phyloP scores from a whole-genome alignment of 2,113 vertebrate species.

The Theristicus caerulescens region DNA sequence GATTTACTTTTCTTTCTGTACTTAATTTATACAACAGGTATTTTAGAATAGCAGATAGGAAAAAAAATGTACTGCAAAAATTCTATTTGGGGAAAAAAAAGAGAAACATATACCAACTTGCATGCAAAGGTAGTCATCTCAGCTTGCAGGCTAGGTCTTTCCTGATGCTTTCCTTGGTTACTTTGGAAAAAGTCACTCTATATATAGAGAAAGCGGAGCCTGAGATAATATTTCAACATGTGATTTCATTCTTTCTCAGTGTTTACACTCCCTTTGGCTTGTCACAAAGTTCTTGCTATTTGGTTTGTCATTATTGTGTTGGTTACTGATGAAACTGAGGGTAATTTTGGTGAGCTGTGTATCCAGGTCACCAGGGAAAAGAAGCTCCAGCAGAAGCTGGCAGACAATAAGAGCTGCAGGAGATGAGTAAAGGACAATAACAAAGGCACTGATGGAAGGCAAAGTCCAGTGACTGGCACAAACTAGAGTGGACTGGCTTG shows the following conservation, averaged over 20 bases:
- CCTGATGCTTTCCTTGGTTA: background rate
- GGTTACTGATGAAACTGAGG: background rate
- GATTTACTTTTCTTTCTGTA: background rate
- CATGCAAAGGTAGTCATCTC: background rate
- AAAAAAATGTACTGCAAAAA: background rate
- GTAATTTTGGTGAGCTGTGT: background rate
- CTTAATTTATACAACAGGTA: background rate
- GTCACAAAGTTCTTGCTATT: background rate
- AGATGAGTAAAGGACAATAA: background rate
- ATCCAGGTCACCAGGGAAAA: background rate
- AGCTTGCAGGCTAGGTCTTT: background rate
- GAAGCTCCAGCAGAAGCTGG: background rate
- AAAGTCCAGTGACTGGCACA: background rate
- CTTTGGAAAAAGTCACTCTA: background rate
- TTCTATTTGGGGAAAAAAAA: background rate
- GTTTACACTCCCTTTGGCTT: background rate
- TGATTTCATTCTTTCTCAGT: background rate
- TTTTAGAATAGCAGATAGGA: background rate
- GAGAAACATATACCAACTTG: background rate
- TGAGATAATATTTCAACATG: background rate
- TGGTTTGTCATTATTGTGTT: background rate
- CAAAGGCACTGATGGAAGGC: background rate
- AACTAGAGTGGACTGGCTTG: background rate
- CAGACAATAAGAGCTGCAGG: background rate
- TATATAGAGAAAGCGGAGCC: background rate